Evolutionary conservation across 2,797 vertebrate genomes (phyloP), one percentile per base, ranked within the genome.

Genomic region (Rhynchonycteris naso): DNA sequence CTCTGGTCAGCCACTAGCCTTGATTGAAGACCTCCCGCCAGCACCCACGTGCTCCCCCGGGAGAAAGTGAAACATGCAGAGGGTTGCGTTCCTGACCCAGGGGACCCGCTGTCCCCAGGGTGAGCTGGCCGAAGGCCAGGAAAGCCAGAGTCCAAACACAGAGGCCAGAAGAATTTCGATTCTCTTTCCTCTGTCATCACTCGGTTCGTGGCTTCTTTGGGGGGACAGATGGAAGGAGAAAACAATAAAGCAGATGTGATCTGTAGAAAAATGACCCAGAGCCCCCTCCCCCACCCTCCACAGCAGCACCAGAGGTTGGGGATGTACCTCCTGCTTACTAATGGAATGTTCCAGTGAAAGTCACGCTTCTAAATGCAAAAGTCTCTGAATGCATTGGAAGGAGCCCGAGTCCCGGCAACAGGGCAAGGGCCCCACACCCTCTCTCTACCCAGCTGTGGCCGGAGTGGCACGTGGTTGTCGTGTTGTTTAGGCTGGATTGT

Each of bases 91-190:
- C 69, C 38, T 0, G 2, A n/a, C 35, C 52, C 33, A 9, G 52
- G 28, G 18, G 5, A 78, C 19, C 50, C 13, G 0, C 22, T 1
- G 0, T 22, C 21, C 19, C 43, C 28, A 0, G 0, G 14, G 38
- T 18, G 18, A 76, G 16, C n/a, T 12, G 5, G 13, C 2, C 63
- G 38, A 38, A 47, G n/a, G 14, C 61, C 52, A 19, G 35, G 35
- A 30, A 52, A 81, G 69, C 35, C 47, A 63, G 68, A 71, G 18
- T 35, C 26, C 21, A 6, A 9, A 26, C 4, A 4, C 35, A 35
- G 18, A 63, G 28, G 22, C 50, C 21, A 1, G 0, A 4, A 54
- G 24, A 82, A 16, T 14, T 13, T 43, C 4, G 1, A 33, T 58
- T 79, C 30, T 21, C 4, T 52, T 33, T 38, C 26, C 33, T 43